Conservation (phyloP, 1,140 invertebrate genomes). For the Telenomus remus region DNA sequence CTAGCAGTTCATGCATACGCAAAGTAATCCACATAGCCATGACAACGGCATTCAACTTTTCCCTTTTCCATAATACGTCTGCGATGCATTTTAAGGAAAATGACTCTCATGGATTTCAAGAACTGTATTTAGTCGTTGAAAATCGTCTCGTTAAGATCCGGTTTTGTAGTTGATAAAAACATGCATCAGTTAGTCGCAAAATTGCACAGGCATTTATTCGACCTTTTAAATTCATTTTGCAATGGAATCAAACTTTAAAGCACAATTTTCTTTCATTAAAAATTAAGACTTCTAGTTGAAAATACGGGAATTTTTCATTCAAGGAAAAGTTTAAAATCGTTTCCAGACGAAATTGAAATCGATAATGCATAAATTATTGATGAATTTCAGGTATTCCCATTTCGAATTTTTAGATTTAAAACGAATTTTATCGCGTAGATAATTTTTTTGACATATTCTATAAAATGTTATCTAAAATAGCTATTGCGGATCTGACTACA, state of each 20-base stretch:
- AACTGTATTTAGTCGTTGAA: conserved; percentile 26
- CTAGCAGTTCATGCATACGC: conserved; percentile 29
- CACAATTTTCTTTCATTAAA: conserved; percentile 1
- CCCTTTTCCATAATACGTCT: conserved; percentile 31
- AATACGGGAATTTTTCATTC: too few species aligned
- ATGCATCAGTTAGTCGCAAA: conserved; percentile 39
- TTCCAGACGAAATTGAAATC: background rate
- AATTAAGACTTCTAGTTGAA: too few species aligned
- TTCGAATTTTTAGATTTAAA: too few species aligned
- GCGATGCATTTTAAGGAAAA: conserved; percentile 40
- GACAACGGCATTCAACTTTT: conserved; percentile 44
- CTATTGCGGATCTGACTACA: too few species aligned
- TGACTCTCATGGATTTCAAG: conserved; percentile 48
- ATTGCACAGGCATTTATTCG: conserved; percentile 21
- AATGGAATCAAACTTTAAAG: conserved; percentile 21
- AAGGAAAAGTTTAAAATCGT: too few species aligned
- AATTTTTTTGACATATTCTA: too few species aligned
- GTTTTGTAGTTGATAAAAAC: conserved; percentile 30
- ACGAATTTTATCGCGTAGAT: too few species aligned
- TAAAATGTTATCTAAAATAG: too few species aligned
- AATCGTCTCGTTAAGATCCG: conserved; percentile 41
- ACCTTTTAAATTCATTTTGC: too few species aligned
- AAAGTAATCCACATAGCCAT: conserved; percentile 32
- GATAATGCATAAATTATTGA: background rate
- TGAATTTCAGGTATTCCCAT: too few species aligned